Base-by-base conservation (phyloP, 2,113 vertebrate species). In the Ophiodon elongatus region DNA sequence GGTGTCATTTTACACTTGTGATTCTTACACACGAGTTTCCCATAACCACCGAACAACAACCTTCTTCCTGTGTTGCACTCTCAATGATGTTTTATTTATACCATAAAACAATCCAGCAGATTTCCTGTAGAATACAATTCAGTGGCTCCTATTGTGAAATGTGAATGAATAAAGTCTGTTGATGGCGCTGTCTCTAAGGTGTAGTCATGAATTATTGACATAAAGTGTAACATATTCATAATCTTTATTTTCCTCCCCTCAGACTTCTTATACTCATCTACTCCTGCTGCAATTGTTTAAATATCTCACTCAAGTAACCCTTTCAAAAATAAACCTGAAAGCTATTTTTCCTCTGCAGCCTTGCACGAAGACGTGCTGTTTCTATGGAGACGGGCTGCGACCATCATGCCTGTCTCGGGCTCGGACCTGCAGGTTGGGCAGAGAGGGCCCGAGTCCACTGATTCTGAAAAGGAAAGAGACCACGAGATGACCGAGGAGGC, bases 371-470 rank as follows among this genome's bases (percentile, higher is more conserved):
- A 93, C 1, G 52, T 94, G 39, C 64, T 43, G 90, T 74, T 52
- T 47, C 86, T 94, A 88, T 96, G 95, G 95, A 83, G 69, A 90
- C 85, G 23, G 81, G 89, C 86, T 2, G 90, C 92, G 0, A 84
- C 68, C 39, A 47, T 94, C 75, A 87, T n/a, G 11, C 80, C 91
- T 1, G 5, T 93, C 31, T 33, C 64, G 1, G 85, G 72, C 47
- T 47, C 72, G 1, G 68, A 82, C 78, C 84, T 88, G 66, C 64
- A 29, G 83, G 21, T 60, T 0, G 66, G 77, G 21, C 72, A 79
- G 39, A 35, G 80, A 72, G 85, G 67, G 33, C n/a, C 82, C 0
- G 89, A 93, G 62, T 93, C 93, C 75, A 83, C 87, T 0, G 90
- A 89, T 47, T 93, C 93, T 0, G 89, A 91, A 27, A 83, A 1